Evolutionary conservation across 2,888 invertebrate species (phyloP).

Genomic region (Willowsia nigromaculata): DNA sequence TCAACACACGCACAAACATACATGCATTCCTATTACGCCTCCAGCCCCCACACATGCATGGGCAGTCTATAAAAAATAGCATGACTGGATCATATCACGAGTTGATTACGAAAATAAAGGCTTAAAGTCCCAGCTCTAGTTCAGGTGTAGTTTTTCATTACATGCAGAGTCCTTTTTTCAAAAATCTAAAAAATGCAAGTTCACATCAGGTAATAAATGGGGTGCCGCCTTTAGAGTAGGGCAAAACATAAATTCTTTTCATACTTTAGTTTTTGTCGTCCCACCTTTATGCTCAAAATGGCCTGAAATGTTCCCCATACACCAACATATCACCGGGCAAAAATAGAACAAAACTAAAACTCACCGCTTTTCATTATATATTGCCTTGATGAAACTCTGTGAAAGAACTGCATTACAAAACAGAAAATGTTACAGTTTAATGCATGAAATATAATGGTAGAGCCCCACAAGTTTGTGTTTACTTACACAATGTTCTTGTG

Average conservation of each 20-base stretch:
- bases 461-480: not conserved
- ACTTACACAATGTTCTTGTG: not conserved
- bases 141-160: not conserved
- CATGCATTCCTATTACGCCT: not conserved
- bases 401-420: not conserved
- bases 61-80: not conserved
- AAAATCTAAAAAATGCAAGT: slow-evolving; percentile 7
- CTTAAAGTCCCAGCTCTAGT: not conserved
- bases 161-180: not conserved
- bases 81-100: slow-evolving; percentile 36
- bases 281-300: no score
- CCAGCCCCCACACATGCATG: not conserved
- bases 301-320: no score
- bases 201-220: slow-evolving; percentile 51
- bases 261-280: not conserved
- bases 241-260: not conserved
- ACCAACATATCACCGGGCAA: not conserved
- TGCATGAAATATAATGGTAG: not conserved
- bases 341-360: not conserved
- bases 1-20: not conserved
- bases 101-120: not conserved
- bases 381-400: slow-evolving; percentile 53
- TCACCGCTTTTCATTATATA: slow-evolving; percentile 42
- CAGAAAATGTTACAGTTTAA: not conserved
- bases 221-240: slow-evolving; percentile 35